phyloP scores from a whole-genome alignment of 1,140 invertebrate species.

The Chionoecetes opilio region DNA sequence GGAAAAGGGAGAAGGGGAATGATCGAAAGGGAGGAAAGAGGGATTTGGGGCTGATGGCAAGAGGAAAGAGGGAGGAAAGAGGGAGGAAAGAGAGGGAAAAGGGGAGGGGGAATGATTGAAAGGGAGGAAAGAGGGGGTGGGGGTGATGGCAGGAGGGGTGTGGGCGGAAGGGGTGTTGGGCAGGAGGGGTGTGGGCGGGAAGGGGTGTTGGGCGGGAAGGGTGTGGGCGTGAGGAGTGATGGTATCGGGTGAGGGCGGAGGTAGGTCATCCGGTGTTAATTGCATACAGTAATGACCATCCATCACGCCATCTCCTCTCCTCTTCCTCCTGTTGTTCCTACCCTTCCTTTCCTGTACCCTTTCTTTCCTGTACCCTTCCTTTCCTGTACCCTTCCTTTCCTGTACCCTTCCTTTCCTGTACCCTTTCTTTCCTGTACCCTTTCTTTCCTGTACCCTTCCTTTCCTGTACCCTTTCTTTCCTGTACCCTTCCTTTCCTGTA shows the following conservation, averaged over 20 bases:
- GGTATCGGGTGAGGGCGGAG: conserved; percentile 39
- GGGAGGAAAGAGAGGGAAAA: not conserved
- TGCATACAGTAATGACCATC: conserved; percentile 45
- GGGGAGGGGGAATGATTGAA: not conserved
- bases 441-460: too few relatives aligned
- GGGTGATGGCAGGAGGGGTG: not conserved
- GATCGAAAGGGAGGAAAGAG: not conserved
- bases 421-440: too few relatives aligned
- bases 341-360: too few relatives aligned
- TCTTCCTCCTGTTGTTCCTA: not conserved
- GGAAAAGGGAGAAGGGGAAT: not conserved
- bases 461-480: too few relatives aligned
- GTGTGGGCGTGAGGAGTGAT: not conserved
- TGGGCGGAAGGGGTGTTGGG: not conserved
- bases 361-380: too few relatives aligned
- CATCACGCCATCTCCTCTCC: conserved; percentile 39
- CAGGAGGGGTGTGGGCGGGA: not conserved
- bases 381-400: too few relatives aligned
- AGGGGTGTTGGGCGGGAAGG: not conserved
- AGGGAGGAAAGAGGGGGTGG: not conserved
- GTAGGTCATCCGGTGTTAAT: conserved; percentile 51
- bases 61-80: not conserved
- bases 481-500: too few relatives aligned
- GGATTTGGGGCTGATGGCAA: not conserved
- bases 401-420: too few relatives aligned